A percentile compares a stretch with the other conserved stretches of the same genome.
Conservation (phyloP, 2,888 invertebrate genomes). For the Eremobia ochroleuca region DNA sequence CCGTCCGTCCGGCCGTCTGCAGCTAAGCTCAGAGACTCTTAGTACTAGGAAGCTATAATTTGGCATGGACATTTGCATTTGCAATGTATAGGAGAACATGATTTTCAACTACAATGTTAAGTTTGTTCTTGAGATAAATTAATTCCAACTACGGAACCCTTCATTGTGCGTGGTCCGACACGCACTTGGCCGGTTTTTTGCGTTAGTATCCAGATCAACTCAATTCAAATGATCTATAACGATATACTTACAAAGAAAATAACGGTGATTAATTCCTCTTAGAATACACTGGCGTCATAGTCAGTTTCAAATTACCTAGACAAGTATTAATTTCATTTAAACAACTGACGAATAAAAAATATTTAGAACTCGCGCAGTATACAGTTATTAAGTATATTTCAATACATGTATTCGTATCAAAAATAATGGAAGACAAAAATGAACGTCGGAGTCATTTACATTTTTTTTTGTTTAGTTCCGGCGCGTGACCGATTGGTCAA, state of each 20-base stretch:
- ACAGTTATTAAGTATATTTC: constrained; percentile 61
- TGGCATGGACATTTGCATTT: no score
- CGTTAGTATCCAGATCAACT: constrained; percentile 42
- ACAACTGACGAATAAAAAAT: constrained; percentile 33
- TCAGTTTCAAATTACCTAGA: constrained; percentile 51
- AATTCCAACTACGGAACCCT: no score
- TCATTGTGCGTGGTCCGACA: no score
- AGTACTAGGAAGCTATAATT: no score
- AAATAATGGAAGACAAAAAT: constrained; percentile 67
- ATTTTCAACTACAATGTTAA: no score
- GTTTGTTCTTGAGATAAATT: no score
- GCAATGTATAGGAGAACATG: no score
- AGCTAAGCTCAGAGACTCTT: no score
- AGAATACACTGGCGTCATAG: constrained; percentile 22
- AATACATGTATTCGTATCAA: constrained; percentile 60
- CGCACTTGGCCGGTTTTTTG: no score
- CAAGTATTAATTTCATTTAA: constrained; percentile 51
- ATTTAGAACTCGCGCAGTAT: constrained; percentile 15
- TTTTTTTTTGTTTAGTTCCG: constrained; percentile 72
- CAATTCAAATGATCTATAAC: constrained; percentile 36
- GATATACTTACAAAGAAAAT: constrained; percentile 34
- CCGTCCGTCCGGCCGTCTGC: no score
- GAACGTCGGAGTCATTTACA: constrained; percentile 67
- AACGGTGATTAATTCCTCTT: constrained; percentile 52
- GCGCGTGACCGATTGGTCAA: constrained; percentile 78